Evolutionary conservation across 37 sponge, comb jelly and placozoan species (phyloP), one percentile per base, ranked within the genome.

Genomic region (Spongilla lacustris): DNA sequence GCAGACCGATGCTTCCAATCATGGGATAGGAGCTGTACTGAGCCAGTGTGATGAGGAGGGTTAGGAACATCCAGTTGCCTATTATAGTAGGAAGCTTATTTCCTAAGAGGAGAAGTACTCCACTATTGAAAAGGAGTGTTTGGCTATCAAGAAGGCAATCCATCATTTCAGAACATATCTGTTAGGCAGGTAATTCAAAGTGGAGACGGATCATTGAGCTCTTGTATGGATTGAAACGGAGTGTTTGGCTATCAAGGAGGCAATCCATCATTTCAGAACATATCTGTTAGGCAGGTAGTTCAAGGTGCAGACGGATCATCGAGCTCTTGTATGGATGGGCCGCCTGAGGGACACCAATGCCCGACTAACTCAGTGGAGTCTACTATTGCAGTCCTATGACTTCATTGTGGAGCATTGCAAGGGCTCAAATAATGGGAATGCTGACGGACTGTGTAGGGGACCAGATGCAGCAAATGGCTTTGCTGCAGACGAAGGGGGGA

Each of bases 1-100:
- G 10, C 87, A 80, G 36, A 79, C 81, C 2, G 81, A 80, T 68
- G 81, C 81, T 19, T 80, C 67, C 0, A 35, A 80, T 28, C 33
- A 49, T 70, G 80, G 87, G 0, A 37, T 86, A 24, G 87, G 87
- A 58, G 87, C 81, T 46, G 81, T 86, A 4, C 33, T 86, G 24
- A 86, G 87, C 38, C 87, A 86, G 30, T 4, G 26, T 2, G 72
- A 69, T 33, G 31, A 72, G 5, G 35, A 68, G 35, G 80, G 81
- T 12, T 70, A 29, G 17, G 86, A 85, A 9, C 86, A 77, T 28
- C 86, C 86, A 27, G 72, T 85, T 2, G 78, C 86, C 36, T 85
- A 66, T 25, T 78, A 41, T 32, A 78, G 79, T 8, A 68, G 86
- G 10, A 85, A 85, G 48, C 29, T 85, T 22, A 12, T 85, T 2